Evolutionary conservation across 2,113 vertebrate species (phyloP).

Genomic region (Sinosuthora webbiana): DNA sequence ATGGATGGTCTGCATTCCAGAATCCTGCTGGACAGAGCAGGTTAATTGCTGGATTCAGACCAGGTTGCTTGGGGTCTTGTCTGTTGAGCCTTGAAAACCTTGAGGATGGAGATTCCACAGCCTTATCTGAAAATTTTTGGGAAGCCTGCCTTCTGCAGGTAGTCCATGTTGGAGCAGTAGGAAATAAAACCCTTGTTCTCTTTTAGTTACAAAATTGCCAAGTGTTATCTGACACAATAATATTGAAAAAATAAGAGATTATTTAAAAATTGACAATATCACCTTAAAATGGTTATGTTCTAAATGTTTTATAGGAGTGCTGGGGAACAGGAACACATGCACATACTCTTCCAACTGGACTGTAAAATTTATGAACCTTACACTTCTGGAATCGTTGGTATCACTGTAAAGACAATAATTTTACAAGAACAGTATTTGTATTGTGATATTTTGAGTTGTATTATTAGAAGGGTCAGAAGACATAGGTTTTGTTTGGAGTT

Average conservation of each 20-base stretch:
- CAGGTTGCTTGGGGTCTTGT: not conserved
- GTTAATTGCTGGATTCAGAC: not conserved
- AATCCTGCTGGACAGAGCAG: not conserved
- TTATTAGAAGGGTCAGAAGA: not conserved
- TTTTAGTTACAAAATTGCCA: not conserved
- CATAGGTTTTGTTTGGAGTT: not conserved
- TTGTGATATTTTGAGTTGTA: not conserved
- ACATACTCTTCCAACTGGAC: not conserved
- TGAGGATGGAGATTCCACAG: not conserved
- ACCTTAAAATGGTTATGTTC: not conserved
- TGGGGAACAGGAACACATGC: not conserved
- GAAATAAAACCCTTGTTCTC: not conserved
- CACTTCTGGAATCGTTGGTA: not conserved
- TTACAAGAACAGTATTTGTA: not conserved
- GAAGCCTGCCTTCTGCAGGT: not conserved
- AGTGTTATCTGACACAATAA: not conserved
- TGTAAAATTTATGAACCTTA: conserved; percentile 20
- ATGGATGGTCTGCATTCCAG: not conserved
- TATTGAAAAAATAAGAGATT: not conserved
- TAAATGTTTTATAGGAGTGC: not conserved
- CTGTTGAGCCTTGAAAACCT: not conserved
- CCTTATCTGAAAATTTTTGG: not conserved
- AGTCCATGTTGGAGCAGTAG: not conserved
- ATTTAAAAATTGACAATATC: conserved; percentile 9
- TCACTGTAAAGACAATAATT: not conserved